Evolutionary conservation across 2,888 invertebrate genomes (phyloP), one percentile per base, ranked within the genome.

Genomic region (Drosophila macrothrix): DNA sequence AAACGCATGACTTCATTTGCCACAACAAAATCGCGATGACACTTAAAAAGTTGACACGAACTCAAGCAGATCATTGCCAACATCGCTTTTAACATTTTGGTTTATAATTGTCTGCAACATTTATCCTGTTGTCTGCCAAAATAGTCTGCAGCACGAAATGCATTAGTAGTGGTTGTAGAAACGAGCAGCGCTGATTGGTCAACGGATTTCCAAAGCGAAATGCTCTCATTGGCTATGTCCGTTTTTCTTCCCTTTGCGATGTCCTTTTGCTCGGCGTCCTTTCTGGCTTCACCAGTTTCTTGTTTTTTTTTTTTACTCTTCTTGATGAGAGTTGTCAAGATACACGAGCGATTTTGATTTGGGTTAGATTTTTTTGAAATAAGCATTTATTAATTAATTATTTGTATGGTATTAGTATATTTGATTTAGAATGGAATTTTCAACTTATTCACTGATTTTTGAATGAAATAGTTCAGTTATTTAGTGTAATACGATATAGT

Each of bases 141-240:
- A 16, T 46, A 22, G 46, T 22, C 0, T 22, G 46, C 46, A 46
- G 6, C 19, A 19, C 10, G 19, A 4, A 28, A 28, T 28, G 3
- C 19, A 19, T 50, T 25, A 10, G 50, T 19, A 25, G 16, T 25
- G 25, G 22, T 25, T 4, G 46, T n/a, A 41, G 22, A 9, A 46
- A 46, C 25, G 50, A 28, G 7, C 19, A 19, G 55, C 25, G 35
- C 28, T 14, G 83, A 90, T 86, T 86, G 86, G 86, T 25, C 68
- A 66, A 33, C 14, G 22, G 53, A 58, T 70, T 55, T 33, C 19
- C 60, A 58, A 49, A 69, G 33, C 81, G 33, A 33, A 19, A 31
- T 41, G 70, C 50, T 72, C 54, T 58, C 67, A 87, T 87, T 87
- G 87, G 87, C 68, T 71, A 66, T 31, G 39, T 63, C 49, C 29